These are phyloP conservation scores for Larimichthys polyactis DNA, from an alignment of 2,113 vertebrate genomes.

Conservation along the genomic window DNA sequence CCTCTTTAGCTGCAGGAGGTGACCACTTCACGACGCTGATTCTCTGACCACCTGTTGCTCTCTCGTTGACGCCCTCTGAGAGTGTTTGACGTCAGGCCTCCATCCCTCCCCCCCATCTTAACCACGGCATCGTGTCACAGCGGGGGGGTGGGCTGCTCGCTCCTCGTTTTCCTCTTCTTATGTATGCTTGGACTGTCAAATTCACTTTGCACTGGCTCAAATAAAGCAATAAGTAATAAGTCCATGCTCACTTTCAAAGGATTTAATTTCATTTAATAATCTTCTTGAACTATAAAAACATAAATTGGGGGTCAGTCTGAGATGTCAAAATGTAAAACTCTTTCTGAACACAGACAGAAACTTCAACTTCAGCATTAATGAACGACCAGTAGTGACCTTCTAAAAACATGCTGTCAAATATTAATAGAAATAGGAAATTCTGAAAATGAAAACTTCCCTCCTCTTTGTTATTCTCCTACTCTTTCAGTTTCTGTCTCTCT, in stretches of 20 bases:
- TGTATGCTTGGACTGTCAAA: background rate
- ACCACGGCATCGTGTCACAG: constrained; percentile 36
- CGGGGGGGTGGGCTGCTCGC: constrained; percentile 29
- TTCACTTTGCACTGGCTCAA: background rate
- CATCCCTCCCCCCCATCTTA: constrained; percentile 29
- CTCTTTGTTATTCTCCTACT: constrained; percentile 9
- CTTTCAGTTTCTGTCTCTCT: constrained; percentile 22
- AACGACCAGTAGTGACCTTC: background rate
- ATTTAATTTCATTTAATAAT: background rate
- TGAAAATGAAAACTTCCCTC: constrained; percentile 11
- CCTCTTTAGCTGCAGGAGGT: constrained; percentile 31
- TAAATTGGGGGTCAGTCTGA: background rate
- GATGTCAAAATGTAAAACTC: background rate
- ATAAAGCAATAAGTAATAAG: background rate
- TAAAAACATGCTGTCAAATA: background rate
- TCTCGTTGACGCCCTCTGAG: constrained; percentile 53
- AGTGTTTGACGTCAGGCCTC: constrained; percentile 60
- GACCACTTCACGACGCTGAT: constrained; percentile 35
- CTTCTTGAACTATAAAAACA: background rate
- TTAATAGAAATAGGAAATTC: background rate
- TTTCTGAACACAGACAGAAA: background rate
- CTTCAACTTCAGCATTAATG: background rate
- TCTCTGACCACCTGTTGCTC: constrained; percentile 69
- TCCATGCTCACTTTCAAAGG: background rate
- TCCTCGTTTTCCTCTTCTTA: constrained; percentile 6